phyloP scores from a whole-genome alignment of 2,113 vertebrate genomes.

The Lophius piscatorius region DNA sequence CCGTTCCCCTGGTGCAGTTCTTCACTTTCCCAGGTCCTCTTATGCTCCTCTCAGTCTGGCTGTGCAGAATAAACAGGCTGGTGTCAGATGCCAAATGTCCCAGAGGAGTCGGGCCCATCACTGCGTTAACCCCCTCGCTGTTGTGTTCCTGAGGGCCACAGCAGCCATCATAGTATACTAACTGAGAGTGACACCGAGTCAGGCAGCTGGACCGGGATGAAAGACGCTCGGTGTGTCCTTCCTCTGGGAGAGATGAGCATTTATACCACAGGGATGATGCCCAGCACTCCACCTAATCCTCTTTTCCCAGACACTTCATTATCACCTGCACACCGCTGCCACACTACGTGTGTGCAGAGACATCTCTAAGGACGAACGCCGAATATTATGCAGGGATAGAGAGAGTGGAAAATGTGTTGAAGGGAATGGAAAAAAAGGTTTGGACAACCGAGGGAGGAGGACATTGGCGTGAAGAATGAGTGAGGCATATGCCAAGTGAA shows the following conservation, averaged over 20 bases:
- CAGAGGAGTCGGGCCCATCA: slow-evolving; percentile 42
- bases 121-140: slow-evolving; percentile 44
- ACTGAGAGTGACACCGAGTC: slow-evolving; percentile 58
- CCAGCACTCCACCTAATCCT: slow-evolving; percentile 75
- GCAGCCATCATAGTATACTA: slow-evolving; percentile 50
- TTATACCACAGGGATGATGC: slow-evolving; percentile 69
- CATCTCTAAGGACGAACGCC: slow-evolving; percentile 55
- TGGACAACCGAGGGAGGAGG: slow-evolving; percentile 18
- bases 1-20: slow-evolving; percentile 75
- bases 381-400: slow-evolving; percentile 30
- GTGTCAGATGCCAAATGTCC: slow-evolving; percentile 55
- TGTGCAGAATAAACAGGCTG: slow-evolving; percentile 69
- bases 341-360: slow-evolving; percentile 50
- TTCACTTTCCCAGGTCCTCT: slow-evolving; percentile 63
- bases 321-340: slow-evolving; percentile 63
- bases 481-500: slow-evolving; percentile 33
- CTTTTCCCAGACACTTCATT: slow-evolving; percentile 77
- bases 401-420: slow-evolving; percentile 9
- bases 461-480: slow-evolving; percentile 28
- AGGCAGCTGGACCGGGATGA: slow-evolving; percentile 59
- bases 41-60: slow-evolving; percentile 60
- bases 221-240: slow-evolving; percentile 58
- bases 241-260: slow-evolving; percentile 70
- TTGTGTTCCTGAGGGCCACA: slow-evolving; percentile 61
- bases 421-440: slow-evolving; percentile 12